phyloP scores from a whole-genome alignment of 2,797 vertebrate species.

The Gymnoscopelus braueri region DNA sequence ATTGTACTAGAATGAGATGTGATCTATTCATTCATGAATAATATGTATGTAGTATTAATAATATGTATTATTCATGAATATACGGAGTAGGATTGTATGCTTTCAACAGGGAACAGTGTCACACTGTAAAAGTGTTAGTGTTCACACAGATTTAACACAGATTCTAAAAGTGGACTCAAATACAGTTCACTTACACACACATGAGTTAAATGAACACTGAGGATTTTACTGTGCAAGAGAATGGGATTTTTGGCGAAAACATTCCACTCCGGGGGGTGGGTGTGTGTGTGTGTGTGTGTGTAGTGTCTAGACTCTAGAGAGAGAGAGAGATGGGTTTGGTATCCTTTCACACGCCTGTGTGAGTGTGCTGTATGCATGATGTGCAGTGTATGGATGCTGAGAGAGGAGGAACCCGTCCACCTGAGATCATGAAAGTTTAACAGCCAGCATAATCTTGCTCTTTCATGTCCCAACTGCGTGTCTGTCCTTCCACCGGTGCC shows the following conservation, averaged over 20 bases:
- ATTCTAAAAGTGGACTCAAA: too few relatives aligned
- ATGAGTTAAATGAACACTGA: too few relatives aligned
- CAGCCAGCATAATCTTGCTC: slow-evolving; percentile 13
- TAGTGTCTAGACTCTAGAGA: too few relatives aligned
- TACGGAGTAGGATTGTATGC: neutral
- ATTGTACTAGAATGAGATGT: neutral
- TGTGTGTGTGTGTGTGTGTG: neutral
- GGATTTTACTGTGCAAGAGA: too few relatives aligned
- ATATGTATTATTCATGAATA: too few relatives aligned
- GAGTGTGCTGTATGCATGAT: too few relatives aligned
- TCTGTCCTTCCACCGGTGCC: neutral
- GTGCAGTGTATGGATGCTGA: neutral
- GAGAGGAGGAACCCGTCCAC: slow-evolving; percentile 3
- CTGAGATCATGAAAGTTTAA: slow-evolving; percentile 34
- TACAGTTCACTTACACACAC: too few relatives aligned
- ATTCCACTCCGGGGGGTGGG: neutral
- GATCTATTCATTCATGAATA: neutral
- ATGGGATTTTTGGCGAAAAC: too few relatives aligned
- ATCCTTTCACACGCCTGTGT: neutral
- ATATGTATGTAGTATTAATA: neutral
- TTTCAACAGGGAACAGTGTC: neutral
- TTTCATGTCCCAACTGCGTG: slow-evolving; percentile 9
- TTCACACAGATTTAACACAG: too few relatives aligned
- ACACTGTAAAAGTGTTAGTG: too few relatives aligned
- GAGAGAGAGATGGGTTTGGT: too few relatives aligned